Evolutionary conservation across 2,113 vertebrate genomes (phyloP).

Genomic region (Epinephelus fuscoguttatus): DNA sequence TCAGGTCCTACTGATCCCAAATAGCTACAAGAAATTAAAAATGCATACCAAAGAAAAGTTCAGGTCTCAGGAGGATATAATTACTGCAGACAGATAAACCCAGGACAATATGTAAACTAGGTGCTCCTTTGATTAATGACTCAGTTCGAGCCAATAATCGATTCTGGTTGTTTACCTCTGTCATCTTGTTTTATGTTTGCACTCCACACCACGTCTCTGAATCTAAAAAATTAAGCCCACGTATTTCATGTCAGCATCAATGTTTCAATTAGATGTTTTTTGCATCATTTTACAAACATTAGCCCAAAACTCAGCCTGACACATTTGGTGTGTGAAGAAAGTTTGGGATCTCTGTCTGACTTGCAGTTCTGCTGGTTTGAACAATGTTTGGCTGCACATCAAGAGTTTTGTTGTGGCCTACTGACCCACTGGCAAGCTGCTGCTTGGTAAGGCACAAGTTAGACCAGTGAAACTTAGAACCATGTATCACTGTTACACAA

Average conservation of each 20-base stretch:
- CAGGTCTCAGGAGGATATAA: too few relatives aligned
- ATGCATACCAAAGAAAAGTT: too few relatives aligned
- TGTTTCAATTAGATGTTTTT: conserved; percentile 5
- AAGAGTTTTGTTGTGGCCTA: not conserved
- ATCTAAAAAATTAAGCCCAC: not conserved
- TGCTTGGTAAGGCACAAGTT: not conserved
- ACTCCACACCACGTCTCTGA: too few relatives aligned
- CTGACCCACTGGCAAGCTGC: conserved; percentile 3
- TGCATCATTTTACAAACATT: not conserved
- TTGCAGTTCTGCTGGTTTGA: not conserved
- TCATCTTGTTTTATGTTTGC: too few relatives aligned
- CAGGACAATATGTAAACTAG: too few relatives aligned
- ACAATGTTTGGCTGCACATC: not conserved
- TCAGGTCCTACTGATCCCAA: too few relatives aligned
- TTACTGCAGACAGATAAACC: too few relatives aligned
- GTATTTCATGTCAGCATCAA: not conserved
- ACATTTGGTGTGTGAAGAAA: not conserved
- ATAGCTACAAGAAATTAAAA: too few relatives aligned
- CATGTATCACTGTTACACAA: not conserved
- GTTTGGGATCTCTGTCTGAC: not conserved
- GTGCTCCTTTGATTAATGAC: too few relatives aligned
- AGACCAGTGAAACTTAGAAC: not conserved
- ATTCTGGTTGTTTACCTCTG: too few relatives aligned
- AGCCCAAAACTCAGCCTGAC: not conserved
- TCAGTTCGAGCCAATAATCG: too few relatives aligned